Base-by-base conservation (phyloP, 1,140 invertebrate species). In the Aphidius gifuensis region DNA sequence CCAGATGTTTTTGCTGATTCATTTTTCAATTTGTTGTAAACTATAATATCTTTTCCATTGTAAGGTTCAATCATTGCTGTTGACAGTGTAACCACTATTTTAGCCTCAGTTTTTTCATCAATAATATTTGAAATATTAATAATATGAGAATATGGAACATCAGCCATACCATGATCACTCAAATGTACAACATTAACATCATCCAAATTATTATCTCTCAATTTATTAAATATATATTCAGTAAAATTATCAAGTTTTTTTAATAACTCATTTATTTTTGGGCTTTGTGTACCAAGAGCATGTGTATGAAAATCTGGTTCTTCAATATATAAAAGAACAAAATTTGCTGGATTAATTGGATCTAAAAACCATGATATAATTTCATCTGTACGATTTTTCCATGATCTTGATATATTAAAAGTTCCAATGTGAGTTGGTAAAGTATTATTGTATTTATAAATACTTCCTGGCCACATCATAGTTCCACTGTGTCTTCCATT, bases 161-260 rank as follows among this genome's bases (percentile, higher is more conserved):
- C 72, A 2, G 82, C 69, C 86, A 91, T 90, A 11, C 91, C 90
- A 78, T 92, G 90, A 77, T 92, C 90, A 72, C 88, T 89, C 4
- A 90, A 74, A 48, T 92, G 79, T 60, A 92, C 82, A 3, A 92
- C 74, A 73, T 91, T 90, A 1, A 89, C 78, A 68, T 86, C 78
- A 42, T 72, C 70, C 43, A 90, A 73, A 8, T 78, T 73, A 60
- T 82, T 68, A 2, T 74, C 59, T 42, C 76, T 70, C 39, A 90
- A 66, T 67, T 84, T 77, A 16, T 83, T 63, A 68, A 88, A 76
- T 51, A 88, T 71, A 70, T 87, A 85, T 56, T 78, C 74, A 2
- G 87, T 83, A 21, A 85, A 74, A 46, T 81, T 72, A 68, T 90
- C 87, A 8, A 88, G 68, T 65, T 78, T 70, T 55, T 70, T 64